Base-by-base conservation (phyloP, 2,113 vertebrate genomes). In the Silurus glanis region DNA sequence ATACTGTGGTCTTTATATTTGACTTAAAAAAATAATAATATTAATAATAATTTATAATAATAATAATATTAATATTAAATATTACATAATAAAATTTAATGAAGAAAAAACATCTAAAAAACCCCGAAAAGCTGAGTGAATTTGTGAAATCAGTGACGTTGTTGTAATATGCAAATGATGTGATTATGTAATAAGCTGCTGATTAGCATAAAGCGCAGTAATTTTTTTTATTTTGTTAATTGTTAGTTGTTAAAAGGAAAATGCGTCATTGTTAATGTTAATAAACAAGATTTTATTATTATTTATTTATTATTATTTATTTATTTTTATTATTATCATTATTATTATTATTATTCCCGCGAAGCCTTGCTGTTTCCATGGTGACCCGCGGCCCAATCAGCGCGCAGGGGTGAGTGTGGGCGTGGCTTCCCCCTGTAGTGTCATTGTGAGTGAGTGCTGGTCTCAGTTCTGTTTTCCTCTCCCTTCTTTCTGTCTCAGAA, bases 361-460 rank as follows among this genome's bases (percentile, higher is more conserved):
- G 16, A 19, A 80, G 16, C 47, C 58, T 53, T 6, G 0, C 5
- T 64, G 62, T 66, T 66, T 49, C 80, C 23, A 67, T 25, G 62
- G 59, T 28, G 56, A 67, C 21, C 6, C 2, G 23, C 49, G 58
- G 69, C 49, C 87, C 80, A 88, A 83, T 88, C 84, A 67, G 6
- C 66, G 45, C 13, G 7, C 59, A 51, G 13, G 37, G 1, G 23
- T 55, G 2, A 8, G 2, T 4, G 69, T 83, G 61, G 87, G 87
- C 80, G 80, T 14, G 62, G 61, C 14, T 59, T 81, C n/a, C 12
- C 80, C 8, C 80, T n/a, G 80, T 58, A 14, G 9, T 23, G 55
- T 45, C 17, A 23, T 19, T 37, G 25, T 4, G 16, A 17, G 47
- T 5, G 23, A 67, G 59, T 82, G 81, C 62, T 2, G 61, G 2